A percentile compares a stretch with the other conserved stretches of the same genome.
Conservation (phyloP, 2,888 invertebrate species). For the Athalia cordata region DNA sequence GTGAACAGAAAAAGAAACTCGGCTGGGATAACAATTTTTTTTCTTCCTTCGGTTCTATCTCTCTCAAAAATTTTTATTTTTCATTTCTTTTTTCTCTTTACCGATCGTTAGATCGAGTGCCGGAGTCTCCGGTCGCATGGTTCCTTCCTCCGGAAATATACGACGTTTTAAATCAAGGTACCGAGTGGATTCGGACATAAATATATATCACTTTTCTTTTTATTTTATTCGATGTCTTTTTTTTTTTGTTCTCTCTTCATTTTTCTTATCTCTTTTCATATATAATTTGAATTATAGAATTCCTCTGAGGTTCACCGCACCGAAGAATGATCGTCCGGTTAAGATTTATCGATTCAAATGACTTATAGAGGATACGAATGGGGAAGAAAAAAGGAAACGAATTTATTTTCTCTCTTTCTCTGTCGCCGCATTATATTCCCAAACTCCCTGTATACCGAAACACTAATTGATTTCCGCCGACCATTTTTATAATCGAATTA, state of each 20-base stretch:
- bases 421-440: too few relatives aligned
- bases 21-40: too few relatives aligned
- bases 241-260: neutral
- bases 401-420: conserved; percentile 4
- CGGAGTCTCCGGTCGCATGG: neutral
- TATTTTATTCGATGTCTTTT: neutral
- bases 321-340: conserved; percentile 4
- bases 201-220: neutral
- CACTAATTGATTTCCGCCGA: too few relatives aligned
- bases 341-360: conserved; percentile 24
- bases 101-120: neutral
- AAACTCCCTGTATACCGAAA: too few relatives aligned
- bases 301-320: conserved; percentile 25
- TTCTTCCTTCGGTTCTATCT: too few relatives aligned
- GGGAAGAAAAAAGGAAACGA: neutral
- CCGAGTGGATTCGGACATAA: conserved; percentile 21
- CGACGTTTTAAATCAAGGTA: conserved; percentile 38
- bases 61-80: too few relatives aligned
- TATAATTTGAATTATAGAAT: conserved; percentile 35
- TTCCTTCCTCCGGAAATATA: neutral
- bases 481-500: too few relatives aligned
- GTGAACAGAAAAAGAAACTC: too few relatives aligned
- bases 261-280: too few relatives aligned
- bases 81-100: too few relatives aligned
- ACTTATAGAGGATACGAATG: too few relatives aligned